phyloP scores from a whole-genome alignment of 2,797 vertebrate genomes.

The Rhabdophis nuchalis region DNA sequence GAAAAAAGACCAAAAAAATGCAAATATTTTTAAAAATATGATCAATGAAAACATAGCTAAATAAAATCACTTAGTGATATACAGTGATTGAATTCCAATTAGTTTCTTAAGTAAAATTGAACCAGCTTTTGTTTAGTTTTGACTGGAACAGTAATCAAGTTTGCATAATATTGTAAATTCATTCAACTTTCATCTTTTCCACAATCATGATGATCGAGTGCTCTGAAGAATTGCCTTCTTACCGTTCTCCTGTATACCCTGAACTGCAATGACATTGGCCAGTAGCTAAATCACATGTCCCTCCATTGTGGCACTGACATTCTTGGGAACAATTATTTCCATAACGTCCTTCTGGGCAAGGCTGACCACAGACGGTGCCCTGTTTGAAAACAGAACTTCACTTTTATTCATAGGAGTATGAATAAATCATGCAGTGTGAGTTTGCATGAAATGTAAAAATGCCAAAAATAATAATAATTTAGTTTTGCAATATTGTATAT shows the following conservation, averaged over 20 bases:
- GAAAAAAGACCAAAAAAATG: not conserved
- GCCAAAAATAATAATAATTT: too few species aligned
- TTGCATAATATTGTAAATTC: not conserved
- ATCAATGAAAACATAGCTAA: not conserved
- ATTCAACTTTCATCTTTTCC: not conserved
- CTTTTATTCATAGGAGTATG: conserved; percentile 47
- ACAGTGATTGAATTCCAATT: not conserved
- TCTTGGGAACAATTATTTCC: conserved; percentile 93
- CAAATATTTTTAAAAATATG: not conserved
- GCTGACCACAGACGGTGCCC: conserved; percentile 95
- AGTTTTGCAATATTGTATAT: not conserved
- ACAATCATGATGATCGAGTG: not conserved
- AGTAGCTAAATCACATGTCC: conserved; percentile 75
- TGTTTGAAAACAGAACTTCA: conserved; percentile 66
- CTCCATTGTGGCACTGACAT: conserved; percentile 95
- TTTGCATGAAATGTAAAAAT: conserved; percentile 35
- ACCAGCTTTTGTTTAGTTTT: not conserved
- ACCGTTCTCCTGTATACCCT: conserved; percentile 91
- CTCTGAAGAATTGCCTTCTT: conserved; percentile 47
- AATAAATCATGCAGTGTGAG: conserved; percentile 25
- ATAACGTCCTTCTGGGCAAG: conserved; percentile 87
- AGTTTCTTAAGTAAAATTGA: not conserved
- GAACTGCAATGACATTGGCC: conserved; percentile 88
- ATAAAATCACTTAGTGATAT: not conserved
- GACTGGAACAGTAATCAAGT: not conserved